Evolutionary conservation across 2,113 vertebrate genomes (phyloP).

Genomic region (rat (Rattus norvegicus)): GRCr8 NC_086019.1:13392001-13392500

Average conservation of each 20-base stretch:
- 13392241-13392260: conserved; percentile 76
- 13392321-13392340: conserved; percentile 66
- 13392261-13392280: conserved; percentile 69
- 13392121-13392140: conserved; percentile 63
- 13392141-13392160: conserved; percentile 47
- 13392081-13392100: conserved; percentile 68
- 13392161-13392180: conserved; percentile 72
- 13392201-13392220: conserved; percentile 59
- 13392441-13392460: conserved; percentile 41
- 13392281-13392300: conserved; percentile 64
- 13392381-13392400: conserved; percentile 37
- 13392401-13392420: conserved; percentile 55
- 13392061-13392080: conserved; percentile 69
- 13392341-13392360: conserved; percentile 21
- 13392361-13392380: conserved; percentile 58
- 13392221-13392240: conserved; percentile 75
- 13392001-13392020: conserved; percentile 51
- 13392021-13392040: conserved; percentile 63
- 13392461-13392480: conserved; percentile 46
- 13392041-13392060: conserved; percentile 61
- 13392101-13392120: conserved; percentile 64
- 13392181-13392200: conserved; percentile 69
- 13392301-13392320: conserved; percentile 61
- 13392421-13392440: conserved; percentile 36
- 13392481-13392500: conserved; percentile 49